Conservation (phyloP, 2,888 invertebrate species). For the Meiosimyza platycephala region DNA sequence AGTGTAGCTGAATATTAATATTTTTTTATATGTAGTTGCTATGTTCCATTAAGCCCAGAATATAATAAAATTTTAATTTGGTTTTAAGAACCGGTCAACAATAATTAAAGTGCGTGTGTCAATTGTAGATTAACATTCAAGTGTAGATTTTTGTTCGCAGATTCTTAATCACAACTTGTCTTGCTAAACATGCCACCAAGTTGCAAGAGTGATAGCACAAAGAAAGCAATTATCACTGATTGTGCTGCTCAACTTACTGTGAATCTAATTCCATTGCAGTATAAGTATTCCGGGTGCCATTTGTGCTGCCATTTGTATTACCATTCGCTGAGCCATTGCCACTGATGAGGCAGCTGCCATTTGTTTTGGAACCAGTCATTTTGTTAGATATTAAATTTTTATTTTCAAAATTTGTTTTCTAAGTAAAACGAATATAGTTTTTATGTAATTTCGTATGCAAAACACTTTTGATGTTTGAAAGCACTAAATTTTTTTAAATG, state of each 20-base stretch:
- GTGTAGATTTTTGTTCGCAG: too few relatives aligned
- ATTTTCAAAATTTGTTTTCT: conserved; percentile 32
- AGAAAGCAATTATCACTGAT: too few relatives aligned
- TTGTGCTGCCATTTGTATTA: conserved; percentile 35
- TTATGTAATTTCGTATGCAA: background rate
- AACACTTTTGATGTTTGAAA: background rate
- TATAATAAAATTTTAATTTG: too few relatives aligned
- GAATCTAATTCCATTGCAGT: conserved; percentile 52
- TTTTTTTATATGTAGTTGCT: too few relatives aligned
- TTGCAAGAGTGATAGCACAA: too few relatives aligned
- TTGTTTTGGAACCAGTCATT: conserved; percentile 54
- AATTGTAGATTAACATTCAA: too few relatives aligned
- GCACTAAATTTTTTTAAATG: background rate
- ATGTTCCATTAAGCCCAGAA: too few relatives aligned
- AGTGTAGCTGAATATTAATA: too few relatives aligned
- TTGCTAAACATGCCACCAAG: too few relatives aligned
- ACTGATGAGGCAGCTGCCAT: conserved; percentile 46
- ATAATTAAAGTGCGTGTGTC: too few relatives aligned
- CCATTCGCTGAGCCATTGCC: conserved; percentile 44
- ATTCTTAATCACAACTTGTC: too few relatives aligned
- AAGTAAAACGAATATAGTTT: background rate
- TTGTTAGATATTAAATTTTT: conserved; percentile 33
- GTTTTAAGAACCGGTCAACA: too few relatives aligned
- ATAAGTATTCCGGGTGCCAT: conserved; percentile 52
- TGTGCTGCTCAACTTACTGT: conserved; percentile 50